Evolutionary conservation across 2,888 invertebrate species (phyloP), one percentile per base, ranked within the genome.

Genomic region (Leucophora obtusa): DNA sequence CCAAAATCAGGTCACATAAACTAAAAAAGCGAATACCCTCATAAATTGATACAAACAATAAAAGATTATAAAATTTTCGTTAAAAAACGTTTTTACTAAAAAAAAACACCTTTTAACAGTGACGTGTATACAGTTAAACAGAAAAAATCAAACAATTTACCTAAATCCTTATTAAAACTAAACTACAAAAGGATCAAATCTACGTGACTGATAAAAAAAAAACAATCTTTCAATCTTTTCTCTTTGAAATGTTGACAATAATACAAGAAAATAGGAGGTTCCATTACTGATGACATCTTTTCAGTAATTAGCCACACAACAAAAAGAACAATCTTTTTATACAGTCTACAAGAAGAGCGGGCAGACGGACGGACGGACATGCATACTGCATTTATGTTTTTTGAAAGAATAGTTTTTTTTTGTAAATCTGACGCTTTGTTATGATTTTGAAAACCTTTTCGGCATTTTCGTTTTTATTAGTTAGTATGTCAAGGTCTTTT

Each of bases 241-340:
- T 59, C 38, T 58, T 78, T 68, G 14, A 17, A 58, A 17, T 53
- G 18, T 35, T 53, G 54, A 53, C 51, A 33, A 54, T 3, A 47
- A 47, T 3, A 47, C 3, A 14, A 18, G 14, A 21, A 62, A 60
- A 18, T 8, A 59, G 59, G 58, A 70, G 56, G 59, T 74, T 59
- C 28, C 54, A 50, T 70, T 59, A 60, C 35, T 47, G 69, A 79
- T 74, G 79, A 79, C 79, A 74, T 74, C 59, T 79, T 74, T 66
- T 65, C 28, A 59, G 33, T 74, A 79, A 79, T 79, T 79, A 74
- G 70, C 69, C 73, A 70, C 65, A 65, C 74, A 35, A 9, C 53
- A 63, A 79, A 58, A 79, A 65, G 63, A 58, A 70, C 65, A 66
- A 65, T 58, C 51, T 50, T 43, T 35, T 50, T 33, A 17, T 63